Percentiles rank a stretch among this genome's conserved stretches.
Evolutionary conservation across 2,113 vertebrate species (phyloP).

Genomic region (Spheniscus mendiculus): DNA sequence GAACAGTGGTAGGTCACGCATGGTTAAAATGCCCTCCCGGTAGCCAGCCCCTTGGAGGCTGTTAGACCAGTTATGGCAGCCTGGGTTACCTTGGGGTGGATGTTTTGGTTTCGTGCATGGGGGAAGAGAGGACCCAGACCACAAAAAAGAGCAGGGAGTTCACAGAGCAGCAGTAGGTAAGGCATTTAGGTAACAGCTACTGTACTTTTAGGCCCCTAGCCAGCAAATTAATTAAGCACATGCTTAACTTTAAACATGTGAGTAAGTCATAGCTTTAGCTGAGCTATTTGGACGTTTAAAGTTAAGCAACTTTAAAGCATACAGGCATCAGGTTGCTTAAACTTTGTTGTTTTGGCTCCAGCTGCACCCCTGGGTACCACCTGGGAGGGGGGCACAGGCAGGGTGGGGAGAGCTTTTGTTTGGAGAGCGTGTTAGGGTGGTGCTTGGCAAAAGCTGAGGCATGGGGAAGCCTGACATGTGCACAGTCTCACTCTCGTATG

Average conservation of each 20-base stretch:
- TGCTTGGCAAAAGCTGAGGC: background rate
- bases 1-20: background rate
- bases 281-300: background rate
- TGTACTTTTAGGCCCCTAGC: background rate
- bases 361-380: background rate
- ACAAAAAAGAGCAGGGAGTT: constrained; percentile 28
- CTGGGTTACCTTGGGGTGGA: background rate
- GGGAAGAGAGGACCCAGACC: constrained; percentile 12
- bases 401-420: background rate
- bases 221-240: constrained; percentile 47
- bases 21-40: background rate
- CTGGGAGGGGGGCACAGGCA: background rate
- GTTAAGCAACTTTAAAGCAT: background rate
- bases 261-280: background rate
- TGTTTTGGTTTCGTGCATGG: background rate
- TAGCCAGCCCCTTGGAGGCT: background rate
- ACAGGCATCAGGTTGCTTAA: background rate
- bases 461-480: constrained; percentile 9
- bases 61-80: background rate
- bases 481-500: background rate
- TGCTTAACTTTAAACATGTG: constrained; percentile 9
- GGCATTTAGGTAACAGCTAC: constrained; percentile 31
- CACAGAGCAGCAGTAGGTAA: constrained; percentile 11
- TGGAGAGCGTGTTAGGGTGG: background rate
- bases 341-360: background rate